A percentile compares a stretch with the other conserved stretches of the same genome.
These are phyloP conservation scores for Pachyramphus minor DNA, from an alignment of 2,113 vertebrate genomes.

Conservation along the genomic window DNA sequence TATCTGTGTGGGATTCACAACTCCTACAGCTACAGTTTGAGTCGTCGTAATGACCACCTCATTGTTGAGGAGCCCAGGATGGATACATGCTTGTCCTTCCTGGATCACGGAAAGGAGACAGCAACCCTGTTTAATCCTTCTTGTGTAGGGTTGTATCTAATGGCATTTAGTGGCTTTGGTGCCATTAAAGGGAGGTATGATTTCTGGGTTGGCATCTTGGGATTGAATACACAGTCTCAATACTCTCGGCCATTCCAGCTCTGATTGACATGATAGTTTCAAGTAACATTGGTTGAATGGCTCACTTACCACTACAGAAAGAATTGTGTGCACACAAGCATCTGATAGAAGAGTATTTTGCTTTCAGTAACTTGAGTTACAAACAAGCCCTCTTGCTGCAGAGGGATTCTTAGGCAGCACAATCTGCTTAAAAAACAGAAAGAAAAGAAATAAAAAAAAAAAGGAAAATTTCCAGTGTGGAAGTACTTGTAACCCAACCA, in stretches of 20 bases:
- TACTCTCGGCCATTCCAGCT: background rate
- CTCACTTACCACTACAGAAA: background rate
- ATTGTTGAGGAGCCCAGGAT: background rate
- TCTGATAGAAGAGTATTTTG: background rate
- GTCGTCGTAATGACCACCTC: background rate
- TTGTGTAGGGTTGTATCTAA: background rate
- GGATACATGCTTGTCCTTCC: background rate
- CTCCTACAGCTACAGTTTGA: background rate
- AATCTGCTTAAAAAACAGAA: conserved; percentile 2
- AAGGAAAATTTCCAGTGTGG: background rate
- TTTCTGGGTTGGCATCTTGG: background rate
- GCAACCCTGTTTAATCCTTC: background rate
- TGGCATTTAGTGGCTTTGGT: background rate
- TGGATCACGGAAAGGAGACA: background rate
- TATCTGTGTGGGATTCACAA: background rate
- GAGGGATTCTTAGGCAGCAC: conserved; percentile 16
- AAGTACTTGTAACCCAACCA: background rate
- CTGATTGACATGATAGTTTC: background rate
- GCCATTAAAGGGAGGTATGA: background rate
- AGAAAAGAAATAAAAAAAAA: background rate
- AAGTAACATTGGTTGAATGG: background rate
- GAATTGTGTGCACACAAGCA: background rate
- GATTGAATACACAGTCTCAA: background rate
- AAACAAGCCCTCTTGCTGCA: background rate
- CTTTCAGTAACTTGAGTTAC: conserved; percentile 1